Evolutionary conservation across 2,797 vertebrate genomes (phyloP), one percentile per base, ranked within the genome.

Genomic region (Australoheros facetus): DNA sequence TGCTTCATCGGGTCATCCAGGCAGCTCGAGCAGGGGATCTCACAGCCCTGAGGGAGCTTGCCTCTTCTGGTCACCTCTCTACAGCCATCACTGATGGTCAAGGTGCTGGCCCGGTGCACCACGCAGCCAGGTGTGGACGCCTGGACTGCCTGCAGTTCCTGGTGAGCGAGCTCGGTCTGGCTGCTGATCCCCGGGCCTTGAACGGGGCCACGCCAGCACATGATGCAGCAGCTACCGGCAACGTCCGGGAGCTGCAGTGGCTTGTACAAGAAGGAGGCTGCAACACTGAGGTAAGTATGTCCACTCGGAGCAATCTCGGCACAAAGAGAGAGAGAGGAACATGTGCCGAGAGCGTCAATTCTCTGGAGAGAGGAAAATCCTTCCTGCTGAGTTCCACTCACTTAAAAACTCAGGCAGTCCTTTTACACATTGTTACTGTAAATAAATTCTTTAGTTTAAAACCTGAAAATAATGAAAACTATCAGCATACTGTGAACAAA

Each of bases 161-260:
- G 87, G 95, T 97, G 53, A 77, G 79, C 1, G 91, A 87, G 72
- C 92, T 94, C 55, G 91, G 93, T 56, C 87, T 97, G 81, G 85
- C 89, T 0, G 88, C 95, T 23, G 93, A 95, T 58, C 86, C 92
- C 54, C 89, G 85, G 85, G 97, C 96, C 85, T 91, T 80, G 28
- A 97, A 97, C 16, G 89, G 95, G 17, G 97, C 97, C 80, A 97
- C 96, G 0, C 95, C 96, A 0, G 95, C 89, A 0, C 97, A 97
- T 2, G 96, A 97, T 16, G 96, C 96, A 0, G 96, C 96, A 0
- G 96, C 96, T 17, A 96, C 94, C 0, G 96, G 97, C 21, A 91
- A 96, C 88, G 86, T 94, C 57, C 90, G 81, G 1, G 96, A 96
- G 87, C 90, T 97, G 48, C 89, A 94, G 71, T 97, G 96, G 97